These are phyloP conservation scores for Sipha flava DNA, from an alignment of 1,140 invertebrate species.

Conservation along the genomic window DNA sequence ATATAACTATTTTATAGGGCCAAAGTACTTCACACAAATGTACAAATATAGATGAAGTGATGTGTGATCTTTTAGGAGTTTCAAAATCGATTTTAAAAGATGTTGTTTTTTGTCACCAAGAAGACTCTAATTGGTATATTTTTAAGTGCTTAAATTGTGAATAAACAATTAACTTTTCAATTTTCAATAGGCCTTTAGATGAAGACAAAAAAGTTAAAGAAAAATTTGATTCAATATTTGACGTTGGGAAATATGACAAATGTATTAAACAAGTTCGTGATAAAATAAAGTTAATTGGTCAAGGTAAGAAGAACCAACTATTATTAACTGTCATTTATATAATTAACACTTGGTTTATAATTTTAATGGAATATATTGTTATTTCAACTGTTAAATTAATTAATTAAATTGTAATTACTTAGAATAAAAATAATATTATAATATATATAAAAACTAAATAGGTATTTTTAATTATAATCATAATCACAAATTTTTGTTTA, in stretches of 20 bases:
- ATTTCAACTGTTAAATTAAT: too few species aligned
- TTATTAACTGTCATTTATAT: too few species aligned
- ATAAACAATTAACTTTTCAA: not conserved
- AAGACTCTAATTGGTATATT: slow-evolving; percentile 79
- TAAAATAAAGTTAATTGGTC: not conserved
- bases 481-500: too few species aligned
- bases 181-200: slow-evolving; percentile 66
- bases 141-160: not conserved
- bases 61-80: slow-evolving; percentile 65
- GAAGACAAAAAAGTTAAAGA: slow-evolving; percentile 90
- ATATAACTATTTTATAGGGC: too few species aligned
- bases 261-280: slow-evolving; percentile 68
- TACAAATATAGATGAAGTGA: slow-evolving; percentile 60
- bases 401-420: too few species aligned
- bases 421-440: too few species aligned
- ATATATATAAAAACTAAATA: too few species aligned
- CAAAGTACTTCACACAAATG: slow-evolving; percentile 45
- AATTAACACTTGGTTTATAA: too few species aligned
- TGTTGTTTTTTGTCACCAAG: slow-evolving; percentile 98
- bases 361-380: too few species aligned
- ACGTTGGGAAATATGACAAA: slow-evolving; percentile 86
- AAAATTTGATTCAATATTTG: slow-evolving; percentile 97
- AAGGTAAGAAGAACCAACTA: not conserved
- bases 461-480: too few species aligned
- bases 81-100: slow-evolving; percentile 90